Percentiles rank a stretch among this genome's conserved stretches.
These are phyloP conservation scores for Arrhamphus sclerolepis DNA, from an alignment of 2,797 vertebrate genomes.

Conservation along the genomic window DNA sequence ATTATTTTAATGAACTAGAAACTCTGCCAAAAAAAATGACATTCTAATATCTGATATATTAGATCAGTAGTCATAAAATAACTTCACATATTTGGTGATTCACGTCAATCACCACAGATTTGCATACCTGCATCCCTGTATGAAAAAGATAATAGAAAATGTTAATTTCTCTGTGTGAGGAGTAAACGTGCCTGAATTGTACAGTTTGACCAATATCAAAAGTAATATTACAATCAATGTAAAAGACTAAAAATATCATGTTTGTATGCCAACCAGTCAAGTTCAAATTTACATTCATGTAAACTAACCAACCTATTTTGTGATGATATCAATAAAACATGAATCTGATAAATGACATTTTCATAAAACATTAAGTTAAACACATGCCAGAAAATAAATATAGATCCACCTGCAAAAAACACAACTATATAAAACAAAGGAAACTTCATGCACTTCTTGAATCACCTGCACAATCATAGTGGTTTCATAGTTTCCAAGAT, in stretches of 20 bases:
- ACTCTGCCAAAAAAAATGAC: constrained; percentile 6
- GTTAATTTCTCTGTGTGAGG: background rate
- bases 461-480: background rate
- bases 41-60: constrained; percentile 16
- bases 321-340: too few species aligned
- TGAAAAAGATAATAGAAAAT: background rate
- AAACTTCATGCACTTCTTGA: too few species aligned
- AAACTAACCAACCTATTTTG: too few species aligned
- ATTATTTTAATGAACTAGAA: constrained; percentile 27
- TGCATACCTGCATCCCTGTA: constrained; percentile 5
- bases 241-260: background rate
- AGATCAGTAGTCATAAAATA: background rate
- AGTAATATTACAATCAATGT: background rate
- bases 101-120: background rate
- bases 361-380: too few species aligned
- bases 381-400: too few species aligned
- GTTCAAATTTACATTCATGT: background rate
- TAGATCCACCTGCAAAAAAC: too few species aligned
- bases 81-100: background rate
- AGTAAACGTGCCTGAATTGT: background rate
- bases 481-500: background rate
- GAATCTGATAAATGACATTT: too few species aligned
- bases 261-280: too few species aligned
- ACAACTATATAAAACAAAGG: too few species aligned
- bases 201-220: background rate